Base-by-base conservation (phyloP, 2,888 invertebrate genomes). In the Sialis lutaria region DNA sequence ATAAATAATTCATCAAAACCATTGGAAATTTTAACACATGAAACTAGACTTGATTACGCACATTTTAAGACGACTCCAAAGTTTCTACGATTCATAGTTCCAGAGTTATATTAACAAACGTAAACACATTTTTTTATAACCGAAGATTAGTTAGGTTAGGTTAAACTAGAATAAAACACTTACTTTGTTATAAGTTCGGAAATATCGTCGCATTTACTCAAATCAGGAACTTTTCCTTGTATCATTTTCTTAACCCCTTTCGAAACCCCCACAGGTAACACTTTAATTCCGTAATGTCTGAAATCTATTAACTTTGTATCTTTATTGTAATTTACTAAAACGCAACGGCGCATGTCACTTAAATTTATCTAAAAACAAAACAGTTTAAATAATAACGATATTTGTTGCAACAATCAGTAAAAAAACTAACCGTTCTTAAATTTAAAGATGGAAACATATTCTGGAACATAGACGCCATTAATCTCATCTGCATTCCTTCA, bases 381-480 rank as follows among this genome's bases (percentile, higher is more conserved):
- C 46, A 45, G 32, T 40, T 13, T 31, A 12, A 13, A 33, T 33
- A 41, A 42, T n/a, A 13, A 49, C 39, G 6, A n/a, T 37, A 44
- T 35, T 12, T 9, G 45, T 9, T 46, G 33, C 4, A 22, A 30
- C 35, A 7, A 10, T 12, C 33, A 42, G n/a, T n/a, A n/a, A 12
- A 8, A 50, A 45, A 51, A 67, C 70, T 70, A 64, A 89, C 89
- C 55, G 81, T 85, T 34, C 90, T 86, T 51, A 97, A 78, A 64
- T 97, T 96, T 47, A 98, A 91, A 0, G 90, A 83, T 0, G 97
- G 97, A 61, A 97, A 97, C 92, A 98, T 91, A 59, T 95, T 96
- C 68, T 97, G 96, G 61, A 98, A 93, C 72, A 91, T 93, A 9
- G 88, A 83, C 4, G 95, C 82, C 81, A 95, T 90, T 12, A 98